Evolutionary conservation across 2,888 invertebrate species (phyloP), one percentile per base, ranked within the genome.

Genomic region (Amphipyra tragopoginis): DNA sequence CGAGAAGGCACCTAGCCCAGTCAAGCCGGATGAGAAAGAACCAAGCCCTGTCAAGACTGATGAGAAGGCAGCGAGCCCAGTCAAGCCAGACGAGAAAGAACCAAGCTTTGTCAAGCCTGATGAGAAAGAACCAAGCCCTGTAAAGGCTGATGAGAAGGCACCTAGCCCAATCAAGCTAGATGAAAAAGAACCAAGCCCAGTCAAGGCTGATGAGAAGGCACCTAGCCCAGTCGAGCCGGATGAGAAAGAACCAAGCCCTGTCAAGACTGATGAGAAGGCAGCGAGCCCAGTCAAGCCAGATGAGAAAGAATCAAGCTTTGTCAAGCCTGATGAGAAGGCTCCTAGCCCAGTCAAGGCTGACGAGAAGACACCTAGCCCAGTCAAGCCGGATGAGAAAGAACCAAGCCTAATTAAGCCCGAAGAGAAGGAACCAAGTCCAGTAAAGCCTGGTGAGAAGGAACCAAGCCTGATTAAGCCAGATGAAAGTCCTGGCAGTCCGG

Each of bases 1-100:
- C 7, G 74, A 59, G 0, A 71, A 68, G n/a, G 65, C 38, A 5
- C 61, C 68, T 0, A 72, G 58, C n/a, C 54, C 64, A 10, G 53
- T 49, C 0, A 58, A 67, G 33, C 44, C 15, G 5, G 44, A 33
- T 13, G 45, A 57, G 10, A 59, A 38, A 11, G 15, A 7, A 38
- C 26, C 33, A 2, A 44, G n/a, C 33, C 10, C 8, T 7, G 14
- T 4, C 8, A 14, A 38, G 21, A 15, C 34, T n/a, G 43, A 34
- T 14, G 44, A 53, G 9, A 56, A 47, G 21, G 43, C 9, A 34
- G 2, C 7, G 0, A 48, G n/a, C 13, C n/a, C 5, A 14, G 8
- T 9, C 5, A n/a, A 52, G n/a, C 10, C 11, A 2, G 51, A 50
- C 5, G 58, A 61, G 21, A 68, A 67, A 33, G 33, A 26, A 4